Evolutionary conservation across 2,113 vertebrate genomes (phyloP).

Genomic region (Variabilichromis moorii): DNA sequence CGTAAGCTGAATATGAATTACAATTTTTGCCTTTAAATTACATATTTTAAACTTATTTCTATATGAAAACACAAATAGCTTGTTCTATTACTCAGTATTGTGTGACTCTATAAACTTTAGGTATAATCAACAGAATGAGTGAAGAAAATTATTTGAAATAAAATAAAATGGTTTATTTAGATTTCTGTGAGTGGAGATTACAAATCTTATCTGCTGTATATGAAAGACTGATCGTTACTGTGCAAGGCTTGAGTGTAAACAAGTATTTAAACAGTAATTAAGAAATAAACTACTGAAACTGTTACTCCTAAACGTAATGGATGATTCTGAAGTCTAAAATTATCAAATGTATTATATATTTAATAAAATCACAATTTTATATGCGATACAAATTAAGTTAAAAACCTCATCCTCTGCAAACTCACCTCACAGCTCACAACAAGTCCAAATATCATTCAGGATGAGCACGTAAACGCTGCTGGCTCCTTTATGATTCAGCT

Average conservation of each 20-base stretch:
- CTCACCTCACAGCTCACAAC: background rate
- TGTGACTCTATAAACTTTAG: background rate
- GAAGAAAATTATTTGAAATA: background rate
- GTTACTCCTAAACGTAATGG: accelerated
- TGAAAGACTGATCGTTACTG: background rate
- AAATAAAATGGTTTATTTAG: background rate
- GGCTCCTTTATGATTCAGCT: background rate
- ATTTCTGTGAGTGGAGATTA: background rate
- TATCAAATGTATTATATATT: accelerated
- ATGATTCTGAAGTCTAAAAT: background rate
- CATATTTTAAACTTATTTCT: background rate
- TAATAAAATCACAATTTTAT: background rate
- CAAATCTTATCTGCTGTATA: accelerated
- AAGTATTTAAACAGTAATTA: background rate
- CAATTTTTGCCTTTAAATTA: background rate
- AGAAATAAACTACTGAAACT: background rate
- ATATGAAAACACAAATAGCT: accelerated
- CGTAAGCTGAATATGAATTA: background rate
- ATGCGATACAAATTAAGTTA: background rate
- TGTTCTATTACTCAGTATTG: background rate
- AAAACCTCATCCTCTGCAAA: background rate
- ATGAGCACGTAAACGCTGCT: accelerated
- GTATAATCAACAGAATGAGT: accelerated
- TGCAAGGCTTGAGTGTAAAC: background rate
- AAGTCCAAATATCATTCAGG: background rate